Conservation (phyloP, 2,113 vertebrate genomes). For the Capricornis sumatraensis region DNA sequence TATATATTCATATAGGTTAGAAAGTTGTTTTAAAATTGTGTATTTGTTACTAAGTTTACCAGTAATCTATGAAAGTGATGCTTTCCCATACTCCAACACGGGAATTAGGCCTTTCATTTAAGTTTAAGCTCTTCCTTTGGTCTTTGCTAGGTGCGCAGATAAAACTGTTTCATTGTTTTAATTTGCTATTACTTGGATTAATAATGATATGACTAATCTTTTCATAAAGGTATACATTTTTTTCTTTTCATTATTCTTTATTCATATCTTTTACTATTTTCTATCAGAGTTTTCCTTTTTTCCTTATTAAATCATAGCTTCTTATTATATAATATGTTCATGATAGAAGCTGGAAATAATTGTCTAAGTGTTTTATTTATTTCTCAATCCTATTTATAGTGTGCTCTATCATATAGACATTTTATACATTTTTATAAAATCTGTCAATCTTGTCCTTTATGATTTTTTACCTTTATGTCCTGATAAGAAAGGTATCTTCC, state of each 20-base stretch:
- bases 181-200: conserved; percentile 6
- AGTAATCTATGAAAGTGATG: not conserved
- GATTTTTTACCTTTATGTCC: conserved; percentile 1
- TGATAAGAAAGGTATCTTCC: not conserved
- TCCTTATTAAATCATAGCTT: not conserved
- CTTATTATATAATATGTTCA: not conserved
- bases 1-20: not conserved
- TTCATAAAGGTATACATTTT: not conserved
- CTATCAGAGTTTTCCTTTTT: not conserved
- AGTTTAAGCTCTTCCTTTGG: not conserved
- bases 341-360: not conserved
- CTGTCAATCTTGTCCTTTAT: not conserved
- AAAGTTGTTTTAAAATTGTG: not conserved
- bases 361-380: not conserved
- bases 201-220: not conserved
- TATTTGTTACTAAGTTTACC: not conserved
- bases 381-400: not conserved
- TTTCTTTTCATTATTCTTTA: conserved; percentile 3
- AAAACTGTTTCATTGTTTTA: not conserved
- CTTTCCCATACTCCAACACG: not conserved
- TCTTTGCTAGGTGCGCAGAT: not conserved
- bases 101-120: not conserved
- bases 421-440: not conserved
- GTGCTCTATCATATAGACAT: not conserved
- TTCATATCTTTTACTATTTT: not conserved